Conservation (phyloP, 2,797 vertebrate genomes). For the Naso thynnoides region DNA sequence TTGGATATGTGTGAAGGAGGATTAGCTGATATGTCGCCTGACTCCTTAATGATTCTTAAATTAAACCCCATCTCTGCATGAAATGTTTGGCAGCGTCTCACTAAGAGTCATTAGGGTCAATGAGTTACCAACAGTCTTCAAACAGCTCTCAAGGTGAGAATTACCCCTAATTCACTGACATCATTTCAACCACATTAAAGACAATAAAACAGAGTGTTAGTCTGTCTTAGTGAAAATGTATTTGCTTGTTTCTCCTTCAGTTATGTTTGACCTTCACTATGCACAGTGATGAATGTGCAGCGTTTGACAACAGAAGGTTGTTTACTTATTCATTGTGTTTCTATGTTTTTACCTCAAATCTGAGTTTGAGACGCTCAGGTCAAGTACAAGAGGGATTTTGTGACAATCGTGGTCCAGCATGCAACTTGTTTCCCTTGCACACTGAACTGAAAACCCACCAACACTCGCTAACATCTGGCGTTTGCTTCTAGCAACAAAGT, state of each 20-base stretch:
- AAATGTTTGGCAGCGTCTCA: slow-evolving; percentile 37
- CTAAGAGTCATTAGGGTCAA: slow-evolving; percentile 31
- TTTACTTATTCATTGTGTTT: not conserved
- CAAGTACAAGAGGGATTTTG: no score
- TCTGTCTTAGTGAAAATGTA: not conserved
- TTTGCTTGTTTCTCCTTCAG: not conserved
- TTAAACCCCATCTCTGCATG: slow-evolving; percentile 40
- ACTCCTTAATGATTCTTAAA: slow-evolving; percentile 58
- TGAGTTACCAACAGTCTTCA: slow-evolving; percentile 16
- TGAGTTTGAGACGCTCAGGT: not conserved
- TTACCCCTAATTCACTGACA: slow-evolving; percentile 22
- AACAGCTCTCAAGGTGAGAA: slow-evolving; percentile 51
- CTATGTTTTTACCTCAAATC: not conserved
- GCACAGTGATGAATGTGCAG: not conserved
- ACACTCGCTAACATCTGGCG: no score
- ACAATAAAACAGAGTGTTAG: slow-evolving; percentile 31
- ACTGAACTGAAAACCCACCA: no score
- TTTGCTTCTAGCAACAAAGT: no score
- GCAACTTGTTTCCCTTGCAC: no score
- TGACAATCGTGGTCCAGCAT: no score
- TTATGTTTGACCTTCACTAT: slow-evolving; percentile 22
- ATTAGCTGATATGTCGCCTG: slow-evolving; percentile 47
- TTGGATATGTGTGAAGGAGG: slow-evolving; percentile 51
- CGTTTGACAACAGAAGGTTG: not conserved
- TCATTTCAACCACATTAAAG: slow-evolving; percentile 6